Evolutionary conservation across 2,113 vertebrate genomes (phyloP), one percentile per base, ranked within the genome.

Genomic region (Bujurquina vittata): DNA sequence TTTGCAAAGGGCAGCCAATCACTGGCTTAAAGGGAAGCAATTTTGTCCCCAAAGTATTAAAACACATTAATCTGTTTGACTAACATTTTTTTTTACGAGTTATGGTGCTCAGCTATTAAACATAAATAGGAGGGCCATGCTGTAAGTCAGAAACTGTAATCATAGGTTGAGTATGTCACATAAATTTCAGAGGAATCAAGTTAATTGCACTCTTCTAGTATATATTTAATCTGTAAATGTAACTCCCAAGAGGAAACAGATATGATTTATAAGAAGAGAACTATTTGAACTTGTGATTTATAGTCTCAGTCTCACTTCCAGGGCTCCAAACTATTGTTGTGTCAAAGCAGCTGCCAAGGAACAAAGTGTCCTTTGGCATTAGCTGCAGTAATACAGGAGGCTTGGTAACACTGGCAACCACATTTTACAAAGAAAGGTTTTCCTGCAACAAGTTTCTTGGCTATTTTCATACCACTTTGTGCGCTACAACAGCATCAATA

Each of bases 401-500:
- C 40, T 40, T 49, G 46, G 15, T 29, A 49, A 69, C 40, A 49
- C 63, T 1, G 23, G 9, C 26, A 1, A 69, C 23, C 63, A 49
- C 49, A 40, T 49, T 69, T 49, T 69, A 49, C 63, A 49, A 49
- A 69, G 40, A 29, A 69, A 69, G 63, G 23, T 29, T 69, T 5
- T 69, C 63, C 63, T 26, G 63, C 23, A 69, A 29, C 15, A 26
- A 67, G 26, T 37, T 29, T 67, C 40, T 67, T 29, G 0, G 14
- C 26, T n/a, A 67, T 15, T 67, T 18, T 46, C 63, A 0, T 29
- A 46, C 14, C 22, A 26, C 18, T 26, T 26, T 26, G 22, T 67
- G 22, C 14, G 37, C 37, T 67, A 12, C 0, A 67, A 17, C 63
- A 46, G 37, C 6, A 15, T 46, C 2, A 0, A 43, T 65, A 43